Evolutionary conservation across 2,113 vertebrate species (phyloP), one percentile per base, ranked within the genome.

Genomic region (Himantopus leucocephalus): DNA sequence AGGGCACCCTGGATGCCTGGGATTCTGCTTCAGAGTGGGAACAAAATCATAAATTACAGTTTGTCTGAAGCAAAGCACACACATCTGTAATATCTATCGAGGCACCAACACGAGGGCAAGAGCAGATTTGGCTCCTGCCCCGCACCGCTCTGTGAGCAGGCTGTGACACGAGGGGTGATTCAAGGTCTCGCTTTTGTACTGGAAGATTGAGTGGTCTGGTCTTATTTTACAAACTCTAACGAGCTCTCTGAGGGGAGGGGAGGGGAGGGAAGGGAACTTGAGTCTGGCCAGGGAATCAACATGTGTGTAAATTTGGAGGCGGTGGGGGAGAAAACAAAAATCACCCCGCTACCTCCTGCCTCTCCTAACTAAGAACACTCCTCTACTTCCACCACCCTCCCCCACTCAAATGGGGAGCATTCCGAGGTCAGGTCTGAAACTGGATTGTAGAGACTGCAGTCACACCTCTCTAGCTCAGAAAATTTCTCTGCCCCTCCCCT

Each of bases 1-100:
- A 88, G 85, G 81, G 70, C 68, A 90, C 50, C 29, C 56, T 77
- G 50, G 95, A 92, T 88, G 77, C 62, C 81, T 78, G 88, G 85
- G 91, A 82, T 97, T 98, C 90, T 94, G 83, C 90, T 95, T 96
- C 95, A 85, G 58, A 85, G 70, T 66, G 76, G 91, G 94, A 97
- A 58, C 79, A 89, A 76, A 86, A 77, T 71, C 79, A 96, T 66
- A 92, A 70, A 85, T 90, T 64, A 85, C 52, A 88, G 84, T 85
- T 96, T 95, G 63, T 87, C 67, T 89, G 60, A 96, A 95, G 96
- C 87, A 77, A 90, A 97, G 70, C 15, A 37, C 48, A 60, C n/a
- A 63, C 27, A 37, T 91, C 76, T 55, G 32, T 84, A 34, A 26
- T 67, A 77, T 20, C 86, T 96, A 8, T 64, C 87, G 41, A 58